A percentile compares a stretch with the other conserved stretches of the same genome.
Conservation (phyloP, 2,797 vertebrate species). For the Megalops cyprinoides region DNA sequence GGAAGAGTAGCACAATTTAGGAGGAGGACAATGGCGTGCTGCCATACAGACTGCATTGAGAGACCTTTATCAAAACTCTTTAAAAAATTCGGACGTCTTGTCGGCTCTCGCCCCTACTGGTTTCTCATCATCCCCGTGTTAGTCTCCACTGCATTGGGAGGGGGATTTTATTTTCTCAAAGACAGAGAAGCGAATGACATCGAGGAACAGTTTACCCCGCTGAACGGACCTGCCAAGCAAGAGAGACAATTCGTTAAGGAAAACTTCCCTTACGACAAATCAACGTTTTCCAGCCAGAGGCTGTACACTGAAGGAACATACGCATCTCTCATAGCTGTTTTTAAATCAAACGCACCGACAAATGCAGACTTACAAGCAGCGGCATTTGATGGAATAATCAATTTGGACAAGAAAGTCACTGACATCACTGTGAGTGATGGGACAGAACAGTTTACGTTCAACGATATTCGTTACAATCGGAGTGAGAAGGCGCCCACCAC, state of each 20-base stretch:
- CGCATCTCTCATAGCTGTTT: slow-evolving; percentile 29
- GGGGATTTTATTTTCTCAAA: slow-evolving; percentile 22
- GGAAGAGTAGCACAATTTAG: too few species aligned
- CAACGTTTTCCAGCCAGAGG: slow-evolving; percentile 61
- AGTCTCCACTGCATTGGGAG: slow-evolving; percentile 61
- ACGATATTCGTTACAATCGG: slow-evolving; percentile 52
- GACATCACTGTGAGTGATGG: not conserved
- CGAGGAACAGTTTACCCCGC: slow-evolving; percentile 8
- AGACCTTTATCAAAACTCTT: slow-evolving; percentile 62
- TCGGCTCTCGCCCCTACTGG: slow-evolving; percentile 57
- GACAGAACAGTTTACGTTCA: slow-evolving; percentile 31
- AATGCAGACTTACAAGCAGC: not conserved
- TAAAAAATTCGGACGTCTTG: slow-evolving; percentile 53
- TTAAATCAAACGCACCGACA: slow-evolving; percentile 42
- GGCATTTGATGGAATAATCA: slow-evolving; percentile 46
- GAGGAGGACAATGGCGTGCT: slow-evolving; percentile 61
- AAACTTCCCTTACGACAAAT: slow-evolving; percentile 37
- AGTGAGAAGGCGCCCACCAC: not conserved
- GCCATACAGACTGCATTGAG: slow-evolving; percentile 60
- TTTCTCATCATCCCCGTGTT: slow-evolving; percentile 65
- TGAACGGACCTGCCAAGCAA: slow-evolving; percentile 6
- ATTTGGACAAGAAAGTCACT: slow-evolving; percentile 47
- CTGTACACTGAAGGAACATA: slow-evolving; percentile 55
- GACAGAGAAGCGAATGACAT: slow-evolving; percentile 7
- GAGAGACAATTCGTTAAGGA: slow-evolving; percentile 13